A percentile compares a stretch with the other conserved stretches of the same genome.
phyloP scores from a whole-genome alignment of 2,797 vertebrate genomes.

The Loris lydekkerianus region DNA sequence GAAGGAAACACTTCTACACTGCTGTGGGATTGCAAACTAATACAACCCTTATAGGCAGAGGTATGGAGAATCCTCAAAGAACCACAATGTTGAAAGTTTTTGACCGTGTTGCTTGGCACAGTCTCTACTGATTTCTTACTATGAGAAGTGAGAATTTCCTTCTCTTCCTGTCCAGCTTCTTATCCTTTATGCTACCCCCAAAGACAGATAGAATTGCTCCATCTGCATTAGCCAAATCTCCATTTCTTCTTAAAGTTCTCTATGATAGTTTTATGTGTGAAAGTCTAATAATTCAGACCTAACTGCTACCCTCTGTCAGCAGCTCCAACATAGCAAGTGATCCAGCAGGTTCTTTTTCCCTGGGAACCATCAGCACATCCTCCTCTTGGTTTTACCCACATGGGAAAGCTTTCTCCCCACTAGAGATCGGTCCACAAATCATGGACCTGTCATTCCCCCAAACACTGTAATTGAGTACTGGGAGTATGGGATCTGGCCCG shows the following conservation, averaged over 20 bases:
- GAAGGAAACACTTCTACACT: too few species aligned
- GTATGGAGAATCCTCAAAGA: too few species aligned
- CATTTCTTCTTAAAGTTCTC: neutral
- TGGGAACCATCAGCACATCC: neutral
- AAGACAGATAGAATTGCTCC: neutral
- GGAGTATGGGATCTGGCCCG: neutral
- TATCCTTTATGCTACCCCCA: neutral
- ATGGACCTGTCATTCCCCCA: neutral
- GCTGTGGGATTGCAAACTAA: too few species aligned
- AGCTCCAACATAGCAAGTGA: neutral
- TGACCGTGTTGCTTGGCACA: neutral
- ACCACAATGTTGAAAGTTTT: neutral
- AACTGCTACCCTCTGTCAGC: neutral
- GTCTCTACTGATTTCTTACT: neutral
- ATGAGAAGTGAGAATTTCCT: neutral
- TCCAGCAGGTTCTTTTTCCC: neutral
- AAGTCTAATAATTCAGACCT: neutral
- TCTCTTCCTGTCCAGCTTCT: neutral
- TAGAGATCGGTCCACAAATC: neutral
- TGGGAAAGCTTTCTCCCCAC: neutral
- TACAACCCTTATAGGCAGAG: too few species aligned
- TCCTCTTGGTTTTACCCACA: neutral
- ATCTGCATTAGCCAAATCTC: neutral
- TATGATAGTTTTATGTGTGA: neutral
- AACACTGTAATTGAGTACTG: neutral